Evolutionary conservation across 1,140 invertebrate species (phyloP).

Genomic region (Zaprionus capensis): DNA sequence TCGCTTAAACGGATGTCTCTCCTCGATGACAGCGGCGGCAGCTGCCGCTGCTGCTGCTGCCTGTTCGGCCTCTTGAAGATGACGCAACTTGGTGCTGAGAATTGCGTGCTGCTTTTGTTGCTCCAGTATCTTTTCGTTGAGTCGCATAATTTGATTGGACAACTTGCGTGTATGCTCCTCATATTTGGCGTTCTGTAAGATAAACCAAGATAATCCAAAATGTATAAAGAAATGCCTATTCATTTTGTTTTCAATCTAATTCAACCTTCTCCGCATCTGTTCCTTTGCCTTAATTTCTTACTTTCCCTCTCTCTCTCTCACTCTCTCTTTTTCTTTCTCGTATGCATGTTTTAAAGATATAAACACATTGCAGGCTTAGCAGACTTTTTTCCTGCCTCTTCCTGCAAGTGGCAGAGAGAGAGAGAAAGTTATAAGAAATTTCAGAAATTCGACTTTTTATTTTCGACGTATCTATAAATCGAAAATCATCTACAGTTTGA

Average conservation of each 20-base stretch:
- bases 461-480: too few species aligned
- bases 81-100: slow-evolving; percentile 69
- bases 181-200: slow-evolving; percentile 68
- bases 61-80: slow-evolving; percentile 47
- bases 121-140: slow-evolving; percentile 77
- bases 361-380: background rate
- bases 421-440: background rate
- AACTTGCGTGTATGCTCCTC: slow-evolving; percentile 76
- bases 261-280: background rate
- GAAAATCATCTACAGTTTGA: background rate
- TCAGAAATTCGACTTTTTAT: background rate
- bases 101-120: slow-evolving; percentile 75
- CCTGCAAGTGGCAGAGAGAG: background rate
- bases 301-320: background rate
- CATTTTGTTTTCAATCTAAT: background rate
- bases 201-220: too few species aligned
- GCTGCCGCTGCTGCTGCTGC: background rate
- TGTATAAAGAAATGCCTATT: background rate
- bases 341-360: slow-evolving; percentile 1
- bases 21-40: slow-evolving; percentile 14
- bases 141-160: slow-evolving; percentile 73
- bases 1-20: slow-evolving; percentile 60
- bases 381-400: background rate
- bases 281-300: background rate
- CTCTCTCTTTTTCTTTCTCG: background rate